Conservation (phyloP, 2,888 invertebrate genomes). For the Trissoscelio sp. region DNA sequence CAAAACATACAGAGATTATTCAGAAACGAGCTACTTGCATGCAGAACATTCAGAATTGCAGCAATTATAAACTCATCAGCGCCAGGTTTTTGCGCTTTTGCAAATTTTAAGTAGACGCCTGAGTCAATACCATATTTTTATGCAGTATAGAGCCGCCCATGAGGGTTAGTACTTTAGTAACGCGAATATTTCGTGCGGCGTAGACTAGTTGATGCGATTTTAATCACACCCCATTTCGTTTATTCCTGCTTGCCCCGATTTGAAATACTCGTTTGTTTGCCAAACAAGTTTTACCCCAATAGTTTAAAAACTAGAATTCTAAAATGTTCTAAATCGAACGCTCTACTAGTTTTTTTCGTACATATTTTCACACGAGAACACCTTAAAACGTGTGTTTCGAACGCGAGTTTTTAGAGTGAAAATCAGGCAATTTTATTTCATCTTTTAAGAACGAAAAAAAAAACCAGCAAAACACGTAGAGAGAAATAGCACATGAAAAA, state of each 20-base stretch:
- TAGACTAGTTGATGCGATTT: conserved; percentile 68
- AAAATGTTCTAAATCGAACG: too few relatives aligned
- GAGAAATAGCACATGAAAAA: too few relatives aligned
- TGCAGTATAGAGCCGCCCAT: conserved; percentile 14
- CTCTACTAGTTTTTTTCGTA: too few relatives aligned
- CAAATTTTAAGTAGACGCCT: conserved; percentile 46
- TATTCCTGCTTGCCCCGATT: conserved; percentile 27
- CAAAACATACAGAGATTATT: conserved; percentile 20
- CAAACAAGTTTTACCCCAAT: conserved; percentile 20
- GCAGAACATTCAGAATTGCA: conserved; percentile 52
- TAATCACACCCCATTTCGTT: conserved; percentile 65
- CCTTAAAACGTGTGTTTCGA: too few relatives aligned
- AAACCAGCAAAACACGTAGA: too few relatives aligned
- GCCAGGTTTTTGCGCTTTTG: conserved; percentile 61
- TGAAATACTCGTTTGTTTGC: conserved; percentile 18
- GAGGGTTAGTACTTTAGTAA: conserved; percentile 51
- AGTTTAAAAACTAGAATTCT: too few relatives aligned
- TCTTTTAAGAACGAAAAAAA: too few relatives aligned
- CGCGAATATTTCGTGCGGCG: conserved; percentile 69
- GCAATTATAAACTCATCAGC: conserved; percentile 72
- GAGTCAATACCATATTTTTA: conserved; percentile 55
- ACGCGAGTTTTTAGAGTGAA: too few relatives aligned
- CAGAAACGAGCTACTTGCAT: conserved; percentile 62
- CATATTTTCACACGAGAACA: too few relatives aligned
- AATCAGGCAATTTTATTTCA: too few relatives aligned